These are phyloP conservation scores for Pseudochirops corinnae DNA, from an alignment of 2,797 vertebrate genomes.

Conservation along the genomic window DNA sequence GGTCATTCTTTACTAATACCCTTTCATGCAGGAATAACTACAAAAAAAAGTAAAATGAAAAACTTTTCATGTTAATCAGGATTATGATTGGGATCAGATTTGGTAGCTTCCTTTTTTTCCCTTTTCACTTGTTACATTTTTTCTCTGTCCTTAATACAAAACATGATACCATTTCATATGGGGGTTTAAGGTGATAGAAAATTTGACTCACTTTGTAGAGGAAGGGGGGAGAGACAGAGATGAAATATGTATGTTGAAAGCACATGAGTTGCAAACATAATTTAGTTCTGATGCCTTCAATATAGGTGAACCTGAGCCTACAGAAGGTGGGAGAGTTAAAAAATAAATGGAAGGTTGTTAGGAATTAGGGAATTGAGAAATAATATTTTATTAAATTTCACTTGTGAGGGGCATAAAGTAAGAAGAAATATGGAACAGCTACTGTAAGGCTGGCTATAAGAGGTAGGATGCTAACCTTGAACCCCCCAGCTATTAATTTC, in stretches of 20 bases:
- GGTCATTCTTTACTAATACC: not conserved
- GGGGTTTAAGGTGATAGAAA: not conserved
- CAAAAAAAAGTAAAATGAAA: not conserved
- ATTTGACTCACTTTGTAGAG: constrained; percentile 2
- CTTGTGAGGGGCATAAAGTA: not conserved
- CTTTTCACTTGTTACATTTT: constrained; percentile 23
- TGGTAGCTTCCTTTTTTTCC: not conserved
- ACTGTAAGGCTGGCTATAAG: not conserved
- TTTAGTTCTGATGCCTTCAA: not conserved
- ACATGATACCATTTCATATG: not conserved
- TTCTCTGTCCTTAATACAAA: constrained; percentile 32
- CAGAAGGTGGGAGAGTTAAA: not conserved
- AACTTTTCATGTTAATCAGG: constrained; percentile 21
- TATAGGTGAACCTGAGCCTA: not conserved
- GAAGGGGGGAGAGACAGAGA: not conserved
- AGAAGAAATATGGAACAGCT: constrained; percentile 9
- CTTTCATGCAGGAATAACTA: not conserved
- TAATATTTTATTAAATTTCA: constrained; percentile 1
- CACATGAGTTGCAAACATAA: constrained; percentile 16
- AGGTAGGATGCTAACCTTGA: not conserved
- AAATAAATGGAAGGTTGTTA: not conserved
- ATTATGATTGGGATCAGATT: not conserved
- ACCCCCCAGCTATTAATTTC: not conserved
- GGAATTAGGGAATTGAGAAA: not conserved
- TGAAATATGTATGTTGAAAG: constrained; percentile 11